phyloP scores from a whole-genome alignment of 2,888 invertebrate genomes.

The Drosophila yooni region DNA sequence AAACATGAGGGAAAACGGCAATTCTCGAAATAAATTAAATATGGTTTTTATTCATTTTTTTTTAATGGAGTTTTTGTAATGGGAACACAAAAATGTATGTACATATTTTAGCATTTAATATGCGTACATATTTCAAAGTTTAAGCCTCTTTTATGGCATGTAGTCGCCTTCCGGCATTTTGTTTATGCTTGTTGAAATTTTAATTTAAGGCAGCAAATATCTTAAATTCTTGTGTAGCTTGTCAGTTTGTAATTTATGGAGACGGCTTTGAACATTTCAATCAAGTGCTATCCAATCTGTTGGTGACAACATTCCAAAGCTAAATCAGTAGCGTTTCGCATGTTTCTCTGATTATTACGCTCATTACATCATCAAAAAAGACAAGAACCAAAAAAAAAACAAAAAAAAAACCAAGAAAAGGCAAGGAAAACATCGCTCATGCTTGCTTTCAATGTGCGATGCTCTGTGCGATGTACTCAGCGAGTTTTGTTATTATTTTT shows the following conservation, averaged over 20 bases:
- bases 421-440: conserved; percentile 65
- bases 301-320: conserved; percentile 42
- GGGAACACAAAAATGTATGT: background rate
- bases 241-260: conserved; percentile 55
- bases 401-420: conserved; percentile 5
- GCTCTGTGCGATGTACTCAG: conserved; percentile 6
- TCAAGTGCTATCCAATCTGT: conserved; percentile 54
- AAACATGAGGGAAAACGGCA: background rate
- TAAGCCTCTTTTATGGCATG: background rate
- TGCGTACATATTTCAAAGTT: background rate
- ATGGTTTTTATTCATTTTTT: background rate
- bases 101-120: background rate
- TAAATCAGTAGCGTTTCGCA: conserved; percentile 54
- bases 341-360: conserved; percentile 73
- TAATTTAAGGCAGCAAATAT: conserved; percentile 18
- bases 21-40: background rate
- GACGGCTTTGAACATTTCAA: conserved; percentile 54
- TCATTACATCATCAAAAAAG: conserved; percentile 70
- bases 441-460: conserved; percentile 44
- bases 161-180: background rate
- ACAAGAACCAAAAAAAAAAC: background rate
- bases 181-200: conserved; percentile 9
- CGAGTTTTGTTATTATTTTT: conserved; percentile 75
- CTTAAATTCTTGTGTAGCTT: conserved; percentile 26
- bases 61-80: background rate